A percentile compares a stretch with the other conserved stretches of the same genome.
phyloP scores from a whole-genome alignment of 2,797 vertebrate genomes.

The Craterocephalus amniculus region DNA sequence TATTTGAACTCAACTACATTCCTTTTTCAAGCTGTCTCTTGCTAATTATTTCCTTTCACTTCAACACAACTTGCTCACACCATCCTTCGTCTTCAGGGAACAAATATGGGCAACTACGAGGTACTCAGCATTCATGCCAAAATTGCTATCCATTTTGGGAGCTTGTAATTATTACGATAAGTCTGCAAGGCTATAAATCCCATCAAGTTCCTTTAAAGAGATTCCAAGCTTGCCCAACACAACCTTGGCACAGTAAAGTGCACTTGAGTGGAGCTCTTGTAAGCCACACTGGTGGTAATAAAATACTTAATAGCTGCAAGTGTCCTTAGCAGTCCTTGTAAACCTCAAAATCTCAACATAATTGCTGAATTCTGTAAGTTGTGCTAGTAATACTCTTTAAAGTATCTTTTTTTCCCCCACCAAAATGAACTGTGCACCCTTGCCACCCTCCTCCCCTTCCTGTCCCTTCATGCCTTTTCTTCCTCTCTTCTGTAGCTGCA shows the following conservation, averaged over 20 bases:
- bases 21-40: neutral
- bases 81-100: neutral
- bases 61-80: slow-evolving; percentile 14
- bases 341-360: slow-evolving; percentile 42
- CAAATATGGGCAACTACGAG: no score
- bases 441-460: neutral
- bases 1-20: neutral
- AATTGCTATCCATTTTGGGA: slow-evolving; percentile 1
- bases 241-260: slow-evolving; percentile 33
- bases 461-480: neutral
- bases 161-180: neutral
- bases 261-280: slow-evolving; percentile 50
- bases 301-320: slow-evolving; percentile 50
- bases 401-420: neutral
- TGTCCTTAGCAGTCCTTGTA: slow-evolving; percentile 26
- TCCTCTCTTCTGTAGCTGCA: slow-evolving; percentile 1
- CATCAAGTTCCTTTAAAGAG: slow-evolving; percentile 28
- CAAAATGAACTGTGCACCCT: slow-evolving; percentile 5
- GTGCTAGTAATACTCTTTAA: neutral
- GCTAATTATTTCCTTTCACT: slow-evolving; percentile 22
- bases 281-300: slow-evolving; percentile 44
- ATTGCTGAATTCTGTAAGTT: slow-evolving; percentile 20
- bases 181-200: slow-evolving; percentile 18
- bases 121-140: no score
- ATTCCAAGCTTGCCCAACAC: slow-evolving; percentile 25